Evolutionary conservation across 2,113 vertebrate genomes (phyloP).

Genomic region (Protobothrops mucrosquamatus): DNA sequence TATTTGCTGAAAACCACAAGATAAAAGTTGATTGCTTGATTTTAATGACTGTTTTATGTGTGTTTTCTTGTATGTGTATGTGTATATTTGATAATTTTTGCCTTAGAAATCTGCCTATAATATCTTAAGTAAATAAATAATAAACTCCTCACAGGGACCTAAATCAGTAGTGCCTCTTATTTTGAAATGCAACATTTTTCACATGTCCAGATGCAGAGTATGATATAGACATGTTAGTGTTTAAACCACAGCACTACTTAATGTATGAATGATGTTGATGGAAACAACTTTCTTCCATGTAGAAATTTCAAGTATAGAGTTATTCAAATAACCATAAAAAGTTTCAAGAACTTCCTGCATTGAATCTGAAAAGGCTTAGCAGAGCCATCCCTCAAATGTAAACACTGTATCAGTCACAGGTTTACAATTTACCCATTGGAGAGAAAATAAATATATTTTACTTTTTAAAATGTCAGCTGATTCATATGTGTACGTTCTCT

Average conservation of each 20-base stretch:
- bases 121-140: neutral
- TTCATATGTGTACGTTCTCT: neutral
- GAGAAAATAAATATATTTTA: neutral
- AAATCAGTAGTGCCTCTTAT: neutral
- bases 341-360: neutral
- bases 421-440: neutral
- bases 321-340: neutral
- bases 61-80: neutral
- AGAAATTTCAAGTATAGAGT: neutral
- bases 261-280: neutral
- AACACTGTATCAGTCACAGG: neutral
- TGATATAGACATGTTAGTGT: neutral
- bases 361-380: neutral
- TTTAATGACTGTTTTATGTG: neutral
- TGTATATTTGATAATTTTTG: neutral
- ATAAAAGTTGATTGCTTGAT: neutral
- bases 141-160: neutral
- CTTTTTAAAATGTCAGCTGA: neutral
- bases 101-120: neutral
- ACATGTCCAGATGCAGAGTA: neutral
- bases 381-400: neutral
- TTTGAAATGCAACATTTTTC: neutral
- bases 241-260: neutral
- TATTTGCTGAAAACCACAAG: neutral
- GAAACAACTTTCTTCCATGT: neutral